Percentiles rank a stretch among this genome's conserved stretches.
phyloP scores from a whole-genome alignment of 2,113 vertebrate genomes.

The Cryptoleucopteryx plumbea region DNA sequence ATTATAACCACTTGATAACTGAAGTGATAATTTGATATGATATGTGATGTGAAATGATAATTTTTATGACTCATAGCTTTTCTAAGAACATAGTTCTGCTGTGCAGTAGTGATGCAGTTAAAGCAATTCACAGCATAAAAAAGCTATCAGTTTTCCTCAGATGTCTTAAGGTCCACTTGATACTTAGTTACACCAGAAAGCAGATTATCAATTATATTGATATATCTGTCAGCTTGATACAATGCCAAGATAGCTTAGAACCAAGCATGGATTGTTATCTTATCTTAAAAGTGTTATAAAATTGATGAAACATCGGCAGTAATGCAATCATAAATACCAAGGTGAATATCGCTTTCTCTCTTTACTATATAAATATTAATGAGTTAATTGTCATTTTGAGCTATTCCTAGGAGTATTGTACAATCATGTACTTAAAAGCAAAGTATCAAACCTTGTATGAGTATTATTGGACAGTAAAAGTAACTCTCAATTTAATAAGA shows the following conservation, averaged over 20 bases:
- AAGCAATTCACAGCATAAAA: not conserved
- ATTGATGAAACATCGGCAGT: not conserved
- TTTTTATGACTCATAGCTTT: not conserved
- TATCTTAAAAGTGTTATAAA: not conserved
- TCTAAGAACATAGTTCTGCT: not conserved
- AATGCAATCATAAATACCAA: not conserved
- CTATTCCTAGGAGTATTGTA: not conserved
- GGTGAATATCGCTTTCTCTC: not conserved
- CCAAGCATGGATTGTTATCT: not conserved
- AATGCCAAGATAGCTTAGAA: not conserved
- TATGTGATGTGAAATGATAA: not conserved
- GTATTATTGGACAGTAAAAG: not conserved
- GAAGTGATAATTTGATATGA: not conserved
- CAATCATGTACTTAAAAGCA: not conserved
- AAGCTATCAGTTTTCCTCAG: not conserved
- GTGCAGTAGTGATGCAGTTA: not conserved
- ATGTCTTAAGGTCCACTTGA: not conserved
- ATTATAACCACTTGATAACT: not conserved
- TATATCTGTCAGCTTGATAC: not conserved
- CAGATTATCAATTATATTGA: constrained; percentile 9
- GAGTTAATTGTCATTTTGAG: not conserved
- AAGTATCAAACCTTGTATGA: not conserved
- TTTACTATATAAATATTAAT: not conserved
- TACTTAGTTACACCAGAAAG: not conserved
- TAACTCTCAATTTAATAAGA: not conserved